phyloP scores from a whole-genome alignment of 2,888 invertebrate species.

The Clusia tigrina region DNA sequence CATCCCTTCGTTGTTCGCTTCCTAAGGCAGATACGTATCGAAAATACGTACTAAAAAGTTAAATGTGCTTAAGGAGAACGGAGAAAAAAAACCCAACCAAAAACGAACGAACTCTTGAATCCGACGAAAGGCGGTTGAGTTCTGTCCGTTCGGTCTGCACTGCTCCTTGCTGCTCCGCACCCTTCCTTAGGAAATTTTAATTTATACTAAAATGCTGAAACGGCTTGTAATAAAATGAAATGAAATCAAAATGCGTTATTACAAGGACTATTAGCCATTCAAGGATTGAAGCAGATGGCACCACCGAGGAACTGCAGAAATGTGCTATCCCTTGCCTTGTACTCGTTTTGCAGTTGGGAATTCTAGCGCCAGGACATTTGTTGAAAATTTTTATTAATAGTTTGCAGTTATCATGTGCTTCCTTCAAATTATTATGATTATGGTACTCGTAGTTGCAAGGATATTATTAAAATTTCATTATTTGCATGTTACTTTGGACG shows the following conservation, averaged over 20 bases:
- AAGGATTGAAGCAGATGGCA: slow-evolving; percentile 1
- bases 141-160: neutral
- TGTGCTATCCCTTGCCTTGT: no score
- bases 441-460: neutral
- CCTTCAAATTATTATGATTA: slow-evolving; percentile 8
- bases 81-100: neutral
- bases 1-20: slow-evolving; percentile 2
- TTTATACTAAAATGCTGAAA: neutral
- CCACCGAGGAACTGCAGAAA: no score
- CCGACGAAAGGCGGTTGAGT: neutral
- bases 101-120: neutral
- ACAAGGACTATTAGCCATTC: slow-evolving; percentile 29
- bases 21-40: slow-evolving; percentile 4
- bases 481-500: no score
- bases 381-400: neutral
- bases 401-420: slow-evolving; percentile 7
- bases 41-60: neutral
- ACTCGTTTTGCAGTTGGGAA: no score
- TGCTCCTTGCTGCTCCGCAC: neutral
- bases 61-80: neutral
- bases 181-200: neutral
- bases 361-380: no score
- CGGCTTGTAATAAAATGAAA: slow-evolving; percentile 47
- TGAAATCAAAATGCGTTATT: slow-evolving; percentile 56
- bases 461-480: neutral